These are phyloP conservation scores for Hypocryptadius cinnamomeus DNA, from an alignment of 2,113 vertebrate genomes.

Conservation along the genomic window DNA sequence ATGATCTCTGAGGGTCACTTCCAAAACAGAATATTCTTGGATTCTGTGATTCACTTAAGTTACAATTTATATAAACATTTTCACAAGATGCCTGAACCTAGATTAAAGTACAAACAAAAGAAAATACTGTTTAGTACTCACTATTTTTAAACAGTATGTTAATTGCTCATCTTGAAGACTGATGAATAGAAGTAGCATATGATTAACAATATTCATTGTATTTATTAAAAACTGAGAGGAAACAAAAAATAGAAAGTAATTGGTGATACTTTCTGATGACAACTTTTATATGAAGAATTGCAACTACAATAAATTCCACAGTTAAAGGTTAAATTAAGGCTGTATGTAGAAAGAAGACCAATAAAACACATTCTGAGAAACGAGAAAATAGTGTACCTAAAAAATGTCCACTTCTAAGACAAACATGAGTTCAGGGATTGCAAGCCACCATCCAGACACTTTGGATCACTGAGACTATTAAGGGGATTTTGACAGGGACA, in stretches of 20 bases:
- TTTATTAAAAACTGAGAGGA: not conserved
- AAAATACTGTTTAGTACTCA: not conserved
- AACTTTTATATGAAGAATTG: not conserved
- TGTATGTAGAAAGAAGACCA: not conserved
- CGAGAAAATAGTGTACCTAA: not conserved
- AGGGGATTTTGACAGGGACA: not conserved
- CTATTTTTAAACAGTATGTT: not conserved
- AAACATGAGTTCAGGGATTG: not conserved
- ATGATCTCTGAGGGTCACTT: not conserved
- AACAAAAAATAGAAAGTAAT: not conserved
- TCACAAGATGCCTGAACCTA: not conserved
- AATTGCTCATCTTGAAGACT: not conserved
- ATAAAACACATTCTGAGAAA: not conserved
- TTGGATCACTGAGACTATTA: not conserved
- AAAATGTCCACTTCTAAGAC: not conserved
- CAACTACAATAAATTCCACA: not conserved
- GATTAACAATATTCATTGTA: not conserved
- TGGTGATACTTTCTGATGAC: not conserved
- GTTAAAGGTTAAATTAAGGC: not conserved
- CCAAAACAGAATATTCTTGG: not conserved
- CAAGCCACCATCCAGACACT: not conserved
- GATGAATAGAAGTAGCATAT: not conserved
- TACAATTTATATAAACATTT: not conserved
- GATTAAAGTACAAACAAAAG: not conserved
- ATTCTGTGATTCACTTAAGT: not conserved